These are phyloP conservation scores for Nipponacmea schrenckii DNA, from an alignment of 2,888 invertebrate genomes.

Conservation along the genomic window DNA sequence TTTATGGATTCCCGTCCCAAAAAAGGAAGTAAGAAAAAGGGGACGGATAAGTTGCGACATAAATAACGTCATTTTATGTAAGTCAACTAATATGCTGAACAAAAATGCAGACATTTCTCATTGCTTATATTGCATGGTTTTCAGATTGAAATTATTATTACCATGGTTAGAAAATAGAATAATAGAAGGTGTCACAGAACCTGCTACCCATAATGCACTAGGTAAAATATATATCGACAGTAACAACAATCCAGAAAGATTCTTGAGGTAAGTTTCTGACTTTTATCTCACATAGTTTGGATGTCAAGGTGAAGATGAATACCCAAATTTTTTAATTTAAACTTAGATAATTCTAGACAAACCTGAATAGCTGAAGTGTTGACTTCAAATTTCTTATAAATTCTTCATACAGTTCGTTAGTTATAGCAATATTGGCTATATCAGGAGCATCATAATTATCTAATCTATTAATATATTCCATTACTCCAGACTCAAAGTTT, in stretches of 20 bases:
- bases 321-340: not conserved
- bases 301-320: not conserved
- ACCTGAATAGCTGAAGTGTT: slow-evolving; percentile 98
- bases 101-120: no score
- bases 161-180: slow-evolving; percentile 98
- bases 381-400: slow-evolving; percentile 99
- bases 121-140: slow-evolving; percentile 60
- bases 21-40: no score
- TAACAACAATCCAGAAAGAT: slow-evolving; percentile 98
- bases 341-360: not conserved
- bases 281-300: not conserved
- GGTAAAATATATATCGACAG: slow-evolving; percentile 99
- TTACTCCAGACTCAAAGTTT: no score
- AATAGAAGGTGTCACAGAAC: slow-evolving; percentile 96
- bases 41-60: no score
- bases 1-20: no score
- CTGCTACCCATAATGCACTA: slow-evolving; percentile 98
- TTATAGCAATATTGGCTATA: slow-evolving; percentile 99
- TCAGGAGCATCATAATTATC: slow-evolving; percentile 99
- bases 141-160: slow-evolving; percentile 90
- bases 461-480: slow-evolving; percentile 98
- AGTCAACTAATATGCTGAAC: no score
- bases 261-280: slow-evolving; percentile 73
- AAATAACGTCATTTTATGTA: no score
- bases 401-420: slow-evolving; percentile 98